phyloP scores from a whole-genome alignment of 2,113 vertebrate species.

The Empidonax alnorum region DNA sequence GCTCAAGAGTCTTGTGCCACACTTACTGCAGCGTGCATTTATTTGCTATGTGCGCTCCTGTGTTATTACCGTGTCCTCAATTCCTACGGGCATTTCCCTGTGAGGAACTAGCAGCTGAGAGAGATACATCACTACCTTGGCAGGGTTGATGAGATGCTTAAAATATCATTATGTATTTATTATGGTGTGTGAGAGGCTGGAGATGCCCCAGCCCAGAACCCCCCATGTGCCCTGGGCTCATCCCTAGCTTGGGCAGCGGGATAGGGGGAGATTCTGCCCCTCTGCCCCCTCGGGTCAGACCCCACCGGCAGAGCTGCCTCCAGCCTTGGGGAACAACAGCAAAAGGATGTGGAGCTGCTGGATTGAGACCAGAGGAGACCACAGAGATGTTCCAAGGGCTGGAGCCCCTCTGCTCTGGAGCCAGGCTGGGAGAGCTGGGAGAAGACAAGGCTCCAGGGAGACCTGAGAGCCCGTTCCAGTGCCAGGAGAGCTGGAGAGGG shows the following conservation, averaged over 20 bases:
- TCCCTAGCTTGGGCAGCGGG: background rate
- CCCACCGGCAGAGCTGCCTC: background rate
- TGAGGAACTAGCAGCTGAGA: background rate
- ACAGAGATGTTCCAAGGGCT: background rate
- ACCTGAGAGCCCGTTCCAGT: background rate
- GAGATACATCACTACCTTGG: background rate
- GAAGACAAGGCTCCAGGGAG: background rate
- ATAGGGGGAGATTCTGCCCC: background rate
- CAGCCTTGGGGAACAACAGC: background rate
- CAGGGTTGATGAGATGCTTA: background rate
- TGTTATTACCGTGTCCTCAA: background rate
- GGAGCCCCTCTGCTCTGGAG: background rate
- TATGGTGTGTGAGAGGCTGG: background rate
- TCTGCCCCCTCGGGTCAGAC: background rate
- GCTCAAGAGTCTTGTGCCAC: background rate
- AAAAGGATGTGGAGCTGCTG: background rate
- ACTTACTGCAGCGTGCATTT: background rate
- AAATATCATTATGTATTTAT: accelerated
- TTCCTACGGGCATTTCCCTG: background rate
- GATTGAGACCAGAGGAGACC: background rate
- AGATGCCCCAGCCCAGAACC: background rate
- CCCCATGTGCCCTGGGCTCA: background rate
- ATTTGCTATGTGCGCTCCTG: background rate
- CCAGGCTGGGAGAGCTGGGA: background rate
- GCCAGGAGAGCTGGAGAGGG: background rate